Conservation (phyloP, 2,888 invertebrate species). For the Chorisops tibialis region DNA sequence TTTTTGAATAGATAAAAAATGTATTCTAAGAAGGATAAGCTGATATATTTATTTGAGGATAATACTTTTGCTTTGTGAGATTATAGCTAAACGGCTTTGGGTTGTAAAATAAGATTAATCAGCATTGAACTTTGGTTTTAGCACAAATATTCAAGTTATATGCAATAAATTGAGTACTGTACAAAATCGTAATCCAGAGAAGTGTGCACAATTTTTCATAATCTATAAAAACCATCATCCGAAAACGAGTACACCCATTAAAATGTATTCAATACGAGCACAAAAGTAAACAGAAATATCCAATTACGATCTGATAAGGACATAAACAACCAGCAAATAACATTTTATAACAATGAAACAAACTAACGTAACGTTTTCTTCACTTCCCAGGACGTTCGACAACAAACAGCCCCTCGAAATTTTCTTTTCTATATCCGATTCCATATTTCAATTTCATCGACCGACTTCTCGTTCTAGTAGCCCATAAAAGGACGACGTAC, state of each 20-base stretch:
- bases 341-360: conserved; percentile 25
- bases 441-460: neutral
- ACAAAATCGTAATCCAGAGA: no score
- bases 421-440: neutral
- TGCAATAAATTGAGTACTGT: no score
- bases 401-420: conserved; percentile 18
- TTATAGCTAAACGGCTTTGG: no score
- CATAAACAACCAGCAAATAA: conserved; percentile 28
- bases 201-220: no score
- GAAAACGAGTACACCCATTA: neutral
- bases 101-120: no score
- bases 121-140: no score
- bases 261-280: conserved; percentile 19
- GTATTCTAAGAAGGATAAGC: no score
- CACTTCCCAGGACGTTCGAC: conserved; percentile 23
- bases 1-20: no score
- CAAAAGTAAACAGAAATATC: conserved; percentile 43
- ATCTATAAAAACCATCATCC: no score
- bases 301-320: conserved; percentile 52
- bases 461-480: neutral
- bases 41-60: no score
- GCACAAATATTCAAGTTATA: no score
- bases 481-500: neutral
- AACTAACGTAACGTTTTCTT: conserved; percentile 28
- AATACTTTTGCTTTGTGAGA: no score